phyloP scores from a whole-genome alignment of 2,888 invertebrate species.

The Leptopilina syphax region DNA sequence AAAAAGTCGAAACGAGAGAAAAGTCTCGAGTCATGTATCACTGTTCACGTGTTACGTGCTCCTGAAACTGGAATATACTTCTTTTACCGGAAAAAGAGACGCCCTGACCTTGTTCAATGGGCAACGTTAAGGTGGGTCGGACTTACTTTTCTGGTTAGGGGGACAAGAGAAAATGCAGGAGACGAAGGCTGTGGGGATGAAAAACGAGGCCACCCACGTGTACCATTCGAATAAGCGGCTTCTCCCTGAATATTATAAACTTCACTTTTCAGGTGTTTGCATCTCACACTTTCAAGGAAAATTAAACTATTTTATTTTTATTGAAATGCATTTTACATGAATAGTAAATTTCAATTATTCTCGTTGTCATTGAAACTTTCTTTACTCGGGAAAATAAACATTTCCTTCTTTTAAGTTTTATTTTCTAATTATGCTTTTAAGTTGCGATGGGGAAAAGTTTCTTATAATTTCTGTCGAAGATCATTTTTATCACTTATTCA shows the following conservation, averaged over 20 bases:
- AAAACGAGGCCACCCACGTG: slow-evolving; percentile 43
- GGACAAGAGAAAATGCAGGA: slow-evolving; percentile 21
- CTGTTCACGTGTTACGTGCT: slow-evolving; percentile 33
- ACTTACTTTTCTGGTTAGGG: neutral
- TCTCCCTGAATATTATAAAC: slow-evolving; percentile 32
- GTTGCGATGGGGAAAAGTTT: too few relatives aligned
- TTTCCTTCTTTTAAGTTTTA: too few relatives aligned
- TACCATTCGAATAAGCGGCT: neutral
- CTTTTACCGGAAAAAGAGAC: slow-evolving; percentile 12
- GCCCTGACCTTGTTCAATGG: slow-evolving; percentile 41
- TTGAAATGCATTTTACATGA: too few relatives aligned
- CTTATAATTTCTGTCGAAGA: too few relatives aligned
- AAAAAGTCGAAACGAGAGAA: slow-evolving; percentile 8
- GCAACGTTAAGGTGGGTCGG: slow-evolving; percentile 29
- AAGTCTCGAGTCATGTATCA: slow-evolving; percentile 30
- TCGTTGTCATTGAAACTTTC: too few relatives aligned
- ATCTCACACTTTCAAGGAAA: neutral
- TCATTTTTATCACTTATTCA: too few relatives aligned
- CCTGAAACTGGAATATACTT: neutral
- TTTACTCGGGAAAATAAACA: too few relatives aligned
- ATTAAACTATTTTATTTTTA: neutral
- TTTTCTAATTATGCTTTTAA: too few relatives aligned
- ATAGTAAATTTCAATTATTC: too few relatives aligned
- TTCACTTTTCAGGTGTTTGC: neutral
- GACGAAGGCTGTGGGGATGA: slow-evolving; percentile 21